Evolutionary conservation across 1,140 invertebrate genomes (phyloP), one percentile per base, ranked within the genome.

Genomic region (Apocrypta bakeri): DNA sequence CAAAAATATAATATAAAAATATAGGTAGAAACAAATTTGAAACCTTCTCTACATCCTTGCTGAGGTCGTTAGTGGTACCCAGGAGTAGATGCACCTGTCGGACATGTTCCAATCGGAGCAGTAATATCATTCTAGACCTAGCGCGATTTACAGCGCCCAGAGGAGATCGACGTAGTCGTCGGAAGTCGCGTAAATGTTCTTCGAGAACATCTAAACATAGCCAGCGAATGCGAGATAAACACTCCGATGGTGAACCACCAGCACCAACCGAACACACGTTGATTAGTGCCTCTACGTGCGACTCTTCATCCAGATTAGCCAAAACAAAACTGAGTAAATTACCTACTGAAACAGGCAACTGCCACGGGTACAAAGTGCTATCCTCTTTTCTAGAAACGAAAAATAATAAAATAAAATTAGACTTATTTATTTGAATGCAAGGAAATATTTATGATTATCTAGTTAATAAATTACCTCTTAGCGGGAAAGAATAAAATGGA

Each of bases 381-480:
- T 97, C 96, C 61, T 94, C 93, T 93, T 96, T 96, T 84, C 95
- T 96, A n/a, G n/a, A n/a, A n/a, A n/a, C n/a, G n/a, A n/a, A n/a
- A n/a, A n/a, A n/a, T n/a, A n/a, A n/a, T n/a, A n/a, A n/a, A n/a
- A n/a, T n/a, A n/a, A n/a, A n/a, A n/a, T n/a, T n/a, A n/a, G n/a
- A n/a, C n/a, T n/a, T n/a, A n/a, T n/a, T n/a, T n/a, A n/a, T n/a
- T n/a, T n/a, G n/a, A n/a, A n/a, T n/a, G n/a, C n/a, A n/a, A n/a
- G n/a, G n/a, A n/a, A n/a, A n/a, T n/a, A n/a, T n/a, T n/a, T n/a
- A n/a, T n/a, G n/a, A n/a, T n/a, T n/a, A n/a, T n/a, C n/a, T n/a
- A n/a, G n/a, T n/a, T n/a, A n/a, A n/a, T n/a, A n/a, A n/a, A n/a
- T 88, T 91, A 95, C 95, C 93, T 93, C 86, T 92, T 89, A 1